Conservation (phyloP, 2,113 vertebrate genomes). For the Hemichromis elongatus region DNA sequence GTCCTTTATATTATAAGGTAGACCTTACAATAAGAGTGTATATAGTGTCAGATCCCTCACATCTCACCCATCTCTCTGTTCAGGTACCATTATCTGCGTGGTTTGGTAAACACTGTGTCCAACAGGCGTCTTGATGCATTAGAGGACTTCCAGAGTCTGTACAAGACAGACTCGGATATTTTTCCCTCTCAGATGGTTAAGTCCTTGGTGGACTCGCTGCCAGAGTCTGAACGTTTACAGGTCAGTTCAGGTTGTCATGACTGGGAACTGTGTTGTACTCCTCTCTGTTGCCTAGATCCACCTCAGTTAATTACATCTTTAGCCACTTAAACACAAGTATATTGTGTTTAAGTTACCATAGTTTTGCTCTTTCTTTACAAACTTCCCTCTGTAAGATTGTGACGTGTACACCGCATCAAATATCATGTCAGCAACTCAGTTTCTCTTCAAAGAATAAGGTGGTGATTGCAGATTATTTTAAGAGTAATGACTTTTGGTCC, state of each 20-base stretch:
- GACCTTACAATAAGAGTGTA: no score
- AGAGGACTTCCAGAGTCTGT: conserved; percentile 91
- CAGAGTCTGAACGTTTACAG: conserved; percentile 67
- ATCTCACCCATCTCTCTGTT: conserved; percentile 61
- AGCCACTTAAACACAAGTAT: not conserved
- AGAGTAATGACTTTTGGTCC: not conserved
- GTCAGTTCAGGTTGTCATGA: conserved; percentile 14
- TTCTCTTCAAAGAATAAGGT: not conserved
- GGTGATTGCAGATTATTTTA: not conserved
- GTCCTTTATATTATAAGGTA: no score
- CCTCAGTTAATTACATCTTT: not conserved
- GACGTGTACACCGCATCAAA: not conserved
- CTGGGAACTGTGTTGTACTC: not conserved
- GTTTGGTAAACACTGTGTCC: conserved; percentile 82
- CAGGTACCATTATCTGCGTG: conserved; percentile 90
- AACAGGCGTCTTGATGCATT: conserved; percentile 83
- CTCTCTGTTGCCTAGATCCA: not conserved
- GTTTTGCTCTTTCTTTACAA: not conserved
- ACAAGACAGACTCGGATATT: conserved; percentile 88
- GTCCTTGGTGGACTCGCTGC: conserved; percentile 75
- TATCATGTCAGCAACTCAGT: not conserved
- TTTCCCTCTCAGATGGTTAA: conserved; percentile 87
- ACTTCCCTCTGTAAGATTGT: not conserved
- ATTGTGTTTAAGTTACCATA: not conserved
- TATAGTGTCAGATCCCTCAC: not conserved